phyloP scores from a whole-genome alignment of 1,140 invertebrate genomes.

The Lutraria rhynchaena region DNA sequence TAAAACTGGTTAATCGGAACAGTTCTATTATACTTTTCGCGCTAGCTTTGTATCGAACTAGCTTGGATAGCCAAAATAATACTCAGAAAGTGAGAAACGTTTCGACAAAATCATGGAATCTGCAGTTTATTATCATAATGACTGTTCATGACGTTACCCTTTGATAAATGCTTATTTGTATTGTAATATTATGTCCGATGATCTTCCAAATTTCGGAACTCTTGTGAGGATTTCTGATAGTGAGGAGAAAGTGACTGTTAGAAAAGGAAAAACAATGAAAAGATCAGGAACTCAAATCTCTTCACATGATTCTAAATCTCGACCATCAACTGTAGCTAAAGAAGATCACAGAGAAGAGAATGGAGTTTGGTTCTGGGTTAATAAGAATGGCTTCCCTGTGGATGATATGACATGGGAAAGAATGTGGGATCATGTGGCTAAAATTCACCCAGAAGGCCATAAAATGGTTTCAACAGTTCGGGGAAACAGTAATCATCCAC shows the following conservation, averaged over 20 bases:
- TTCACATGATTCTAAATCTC: slow-evolving; percentile 19
- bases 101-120: too few relatives aligned
- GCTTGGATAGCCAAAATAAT: too few relatives aligned
- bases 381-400: slow-evolving; percentile 81
- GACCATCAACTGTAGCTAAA: slow-evolving; percentile 36
- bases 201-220: slow-evolving; percentile 10
- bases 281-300: slow-evolving; percentile 38
- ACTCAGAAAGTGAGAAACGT: too few relatives aligned
- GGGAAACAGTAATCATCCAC: slow-evolving; percentile 64
- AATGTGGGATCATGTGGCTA: slow-evolving; percentile 81
- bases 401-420: slow-evolving; percentile 80
- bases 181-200: too few relatives aligned
- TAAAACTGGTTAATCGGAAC: too few relatives aligned
- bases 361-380: slow-evolving; percentile 81
- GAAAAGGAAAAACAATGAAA: slow-evolving; percentile 26
- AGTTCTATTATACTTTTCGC: too few relatives aligned
- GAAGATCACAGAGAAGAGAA: slow-evolving; percentile 75
- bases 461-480: slow-evolving; percentile 70
- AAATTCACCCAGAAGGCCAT: slow-evolving; percentile 79
- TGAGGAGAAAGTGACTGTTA: neutral
- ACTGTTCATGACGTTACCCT: too few relatives aligned
- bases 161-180: too few relatives aligned
- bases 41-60: too few relatives aligned
- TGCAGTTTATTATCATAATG: too few relatives aligned
- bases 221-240: slow-evolving; percentile 20